Base-by-base conservation (phyloP, 1,140 invertebrate species). In the Leguminivora glycinivorella region DNA sequence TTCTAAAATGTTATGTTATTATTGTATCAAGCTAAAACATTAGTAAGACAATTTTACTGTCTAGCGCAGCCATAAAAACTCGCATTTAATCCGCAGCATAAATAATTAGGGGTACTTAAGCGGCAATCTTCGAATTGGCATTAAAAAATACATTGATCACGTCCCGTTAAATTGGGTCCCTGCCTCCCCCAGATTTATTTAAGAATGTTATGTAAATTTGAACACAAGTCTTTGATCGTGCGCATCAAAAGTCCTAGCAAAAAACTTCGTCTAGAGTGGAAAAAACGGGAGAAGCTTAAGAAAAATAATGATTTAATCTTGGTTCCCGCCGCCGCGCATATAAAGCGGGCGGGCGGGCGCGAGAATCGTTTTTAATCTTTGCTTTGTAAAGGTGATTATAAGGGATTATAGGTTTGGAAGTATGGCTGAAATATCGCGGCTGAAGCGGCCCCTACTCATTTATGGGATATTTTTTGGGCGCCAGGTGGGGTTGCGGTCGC, bases 331-430 rank as follows among this genome's bases (percentile, higher is more conserved):
- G 85, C 85, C 87, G 82, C 87, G 89, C 89, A 91, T 91, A 91
- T 90, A 89, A 91, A 90, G 29, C 56, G 83, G 72, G 75, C 80
- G 76, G 76, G 76, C 72, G 34, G 74, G 82, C 75, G 84, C 83
- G 80, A 87, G 88, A 92, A 92, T 91, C 91, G 92, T 88, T 92
- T 92, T 92, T 92, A 92, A 92, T 92, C 92, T 92, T 92, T 92
- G 92, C 92, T 92, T 92, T 92, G 92, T 92, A 92, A 92, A 92
- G 92, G 91, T 92, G 92, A 92, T 92, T 92, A 92, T 92, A 85
- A 92, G 82, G 90, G 92, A 92, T 92, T 92, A 92, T 92, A 92
- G 90, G 92, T 90, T 90, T 87, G 87, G 75, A 89, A 90, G 89
- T 91, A 90, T 89, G 87, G 78, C 87, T 82, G 87, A 90, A 89